phyloP scores from a whole-genome alignment of 2,797 vertebrate species.

The Fistularia commersonii region DNA sequence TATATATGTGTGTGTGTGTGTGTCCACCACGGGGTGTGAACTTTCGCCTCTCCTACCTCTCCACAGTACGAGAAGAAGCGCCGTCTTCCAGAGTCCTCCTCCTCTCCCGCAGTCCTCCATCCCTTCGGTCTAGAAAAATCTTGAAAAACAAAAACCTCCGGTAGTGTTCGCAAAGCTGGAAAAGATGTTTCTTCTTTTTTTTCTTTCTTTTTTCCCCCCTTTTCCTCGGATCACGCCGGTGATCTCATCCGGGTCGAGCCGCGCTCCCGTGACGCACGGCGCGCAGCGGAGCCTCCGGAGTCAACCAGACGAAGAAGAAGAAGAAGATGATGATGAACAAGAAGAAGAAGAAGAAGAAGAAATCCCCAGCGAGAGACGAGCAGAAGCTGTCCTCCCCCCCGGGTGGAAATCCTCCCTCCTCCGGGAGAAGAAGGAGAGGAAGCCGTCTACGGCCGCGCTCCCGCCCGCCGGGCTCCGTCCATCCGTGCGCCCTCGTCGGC shows the following conservation, averaged over 20 bases:
- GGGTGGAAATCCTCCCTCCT: too few species aligned
- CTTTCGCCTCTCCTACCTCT: conserved; percentile 57
- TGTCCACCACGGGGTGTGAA: conserved; percentile 48
- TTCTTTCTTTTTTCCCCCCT: neutral
- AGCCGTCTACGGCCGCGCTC: conserved; percentile 13
- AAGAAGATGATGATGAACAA: too few species aligned
- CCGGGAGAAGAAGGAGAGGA: conserved; percentile 24
- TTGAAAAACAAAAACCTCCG: conserved; percentile 12
- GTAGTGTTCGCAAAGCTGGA: conserved; percentile 30
- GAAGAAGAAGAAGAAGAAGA: too few species aligned
- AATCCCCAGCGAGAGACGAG: conserved; percentile 13
- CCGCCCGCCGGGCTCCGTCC: conserved; percentile 12
- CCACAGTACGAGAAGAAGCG: conserved; percentile 56
- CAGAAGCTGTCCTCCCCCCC: conserved; percentile 11
- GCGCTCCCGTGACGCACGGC: conserved; percentile 35
- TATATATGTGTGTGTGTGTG: too few species aligned
- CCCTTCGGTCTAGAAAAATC: conserved; percentile 34
- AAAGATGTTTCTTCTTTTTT: neutral
- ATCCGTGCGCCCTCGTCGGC: conserved; percentile 29
- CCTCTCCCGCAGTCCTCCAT: conserved; percentile 50
- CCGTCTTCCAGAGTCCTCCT: conserved; percentile 45
- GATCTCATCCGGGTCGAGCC: conserved; percentile 48
- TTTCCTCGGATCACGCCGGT: conserved; percentile 22
- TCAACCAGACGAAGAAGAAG: too few species aligned
- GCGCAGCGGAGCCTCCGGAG: conserved; percentile 28